Evolutionary conservation across 1,140 invertebrate species (phyloP), one percentile per base, ranked within the genome.

Genomic region (Trigoniulus corallinus): DNA sequence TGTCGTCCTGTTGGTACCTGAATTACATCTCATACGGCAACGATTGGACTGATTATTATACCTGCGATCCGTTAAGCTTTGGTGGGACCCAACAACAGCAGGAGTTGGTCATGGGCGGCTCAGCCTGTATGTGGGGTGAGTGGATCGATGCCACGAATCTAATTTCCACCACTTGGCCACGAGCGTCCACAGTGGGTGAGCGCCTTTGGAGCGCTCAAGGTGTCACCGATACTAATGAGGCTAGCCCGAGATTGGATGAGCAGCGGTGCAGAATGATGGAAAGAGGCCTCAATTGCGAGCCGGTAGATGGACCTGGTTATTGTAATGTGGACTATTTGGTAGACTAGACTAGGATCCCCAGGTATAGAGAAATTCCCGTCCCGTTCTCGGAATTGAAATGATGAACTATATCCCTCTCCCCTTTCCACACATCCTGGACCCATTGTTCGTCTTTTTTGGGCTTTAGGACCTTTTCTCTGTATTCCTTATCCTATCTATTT

Each of bases 1-100:
- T 84, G 20, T 87, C 85, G 0, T 68, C 81, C 3, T 81, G 82
- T 52, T 92, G 86, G 87, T 93, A 94, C 61, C 68, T 94, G 15
- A 84, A 89, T 63, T 74, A 81, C 53, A 65, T 88, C 21, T 62
- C 63, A 10, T 73, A 70, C 24, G 81, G 81, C 23, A 73, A 73
- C 1, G 82, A 88, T 62, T 92, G 87, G 87, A 48, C 62, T 1
- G 74, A 79, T 22, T 88, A 74, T 60, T 93, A 93, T 62, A 53
- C 59, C 1, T 81, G 79, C 54, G 84, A 93, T 58, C 86, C 87
- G 0, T 65, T 75, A 0, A 63, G 76, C 48, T 84, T 77, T 75
- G 22, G 55, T 53, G 27, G 46, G 50, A 59, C 55, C 0, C 54
- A 56, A 7, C 47, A 50, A 26, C 55, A 62, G 44, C 58, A 61